Percentiles rank a stretch among this genome's conserved stretches.
Conservation (phyloP, 1,140 invertebrate species). For the Cotesia vestalis region DNA sequence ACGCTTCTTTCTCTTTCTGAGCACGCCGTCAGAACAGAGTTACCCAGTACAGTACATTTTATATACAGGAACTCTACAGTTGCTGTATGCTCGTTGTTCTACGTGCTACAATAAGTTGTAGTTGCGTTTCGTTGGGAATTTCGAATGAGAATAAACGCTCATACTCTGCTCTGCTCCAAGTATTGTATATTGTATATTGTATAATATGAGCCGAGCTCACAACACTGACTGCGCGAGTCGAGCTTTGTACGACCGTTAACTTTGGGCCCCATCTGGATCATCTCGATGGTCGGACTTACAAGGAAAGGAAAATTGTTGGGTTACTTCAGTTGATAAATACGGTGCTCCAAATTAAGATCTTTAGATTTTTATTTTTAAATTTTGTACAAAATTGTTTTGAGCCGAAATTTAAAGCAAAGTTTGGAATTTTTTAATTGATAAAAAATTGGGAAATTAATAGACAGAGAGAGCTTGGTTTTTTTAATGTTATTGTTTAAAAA, state of each 20-base stretch:
- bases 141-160: too few relatives aligned
- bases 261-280: constrained; percentile 14
- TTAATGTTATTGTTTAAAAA: too few relatives aligned
- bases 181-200: too few relatives aligned
- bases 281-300: not conserved
- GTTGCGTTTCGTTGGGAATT: not conserved
- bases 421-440: too few relatives aligned
- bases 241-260: constrained; percentile 7
- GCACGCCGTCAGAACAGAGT: not conserved
- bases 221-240: not conserved
- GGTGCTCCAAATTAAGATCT: not conserved
- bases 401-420: too few relatives aligned
- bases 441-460: too few relatives aligned
- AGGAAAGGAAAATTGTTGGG: not conserved
- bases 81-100: not conserved
- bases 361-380: not conserved
- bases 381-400: too few relatives aligned
- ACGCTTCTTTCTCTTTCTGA: constrained; percentile 28
- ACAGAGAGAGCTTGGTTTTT: too few relatives aligned
- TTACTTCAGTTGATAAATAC: not conserved
- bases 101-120: not conserved
- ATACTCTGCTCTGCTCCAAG: not conserved
- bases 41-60: not conserved
- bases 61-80: not conserved
- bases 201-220: not conserved